Percentiles rank a stretch among this genome's conserved stretches.
phyloP scores from a whole-genome alignment of 2,888 invertebrate species.

The Cremastinae sp. region DNA sequence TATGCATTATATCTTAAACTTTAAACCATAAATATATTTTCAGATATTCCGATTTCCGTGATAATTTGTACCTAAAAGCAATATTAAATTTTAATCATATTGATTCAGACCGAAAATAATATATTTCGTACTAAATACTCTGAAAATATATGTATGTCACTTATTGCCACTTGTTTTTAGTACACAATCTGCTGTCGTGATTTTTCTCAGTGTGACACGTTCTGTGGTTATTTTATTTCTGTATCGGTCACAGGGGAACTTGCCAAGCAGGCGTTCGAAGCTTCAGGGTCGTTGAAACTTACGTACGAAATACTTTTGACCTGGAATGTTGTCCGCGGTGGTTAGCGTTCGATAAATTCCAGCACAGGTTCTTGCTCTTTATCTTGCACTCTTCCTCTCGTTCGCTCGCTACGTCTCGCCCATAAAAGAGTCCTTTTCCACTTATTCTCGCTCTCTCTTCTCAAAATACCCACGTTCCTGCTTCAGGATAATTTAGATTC shows the following conservation, averaged over 20 bases:
- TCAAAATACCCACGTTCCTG: conserved; percentile 72
- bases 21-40: too few relatives aligned
- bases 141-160: too few relatives aligned
- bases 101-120: too few relatives aligned
- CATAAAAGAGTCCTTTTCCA: conserved; percentile 10
- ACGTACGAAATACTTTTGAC: conserved; percentile 69
- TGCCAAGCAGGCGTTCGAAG: conserved; percentile 17
- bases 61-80: too few relatives aligned
- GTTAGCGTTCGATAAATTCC: conserved; percentile 76
- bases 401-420: conserved; percentile 20
- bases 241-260: conserved; percentile 37
- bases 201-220: conserved; percentile 4
- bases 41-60: too few relatives aligned
- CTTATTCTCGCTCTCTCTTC: conserved; percentile 46
- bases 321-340: conserved; percentile 71
- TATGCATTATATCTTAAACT: too few relatives aligned
- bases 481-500: conserved; percentile 76
- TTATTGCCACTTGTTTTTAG: too few relatives aligned
- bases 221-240: conserved; percentile 13
- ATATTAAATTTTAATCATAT: too few relatives aligned
- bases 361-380: conserved; percentile 36
- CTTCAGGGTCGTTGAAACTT: conserved; percentile 63
- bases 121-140: too few relatives aligned
- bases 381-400: conserved; percentile 29
- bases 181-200: too few relatives aligned